Evolutionary conservation across 2,797 vertebrate genomes (phyloP).

Genomic region (Amphiprion clarkii): DNA sequence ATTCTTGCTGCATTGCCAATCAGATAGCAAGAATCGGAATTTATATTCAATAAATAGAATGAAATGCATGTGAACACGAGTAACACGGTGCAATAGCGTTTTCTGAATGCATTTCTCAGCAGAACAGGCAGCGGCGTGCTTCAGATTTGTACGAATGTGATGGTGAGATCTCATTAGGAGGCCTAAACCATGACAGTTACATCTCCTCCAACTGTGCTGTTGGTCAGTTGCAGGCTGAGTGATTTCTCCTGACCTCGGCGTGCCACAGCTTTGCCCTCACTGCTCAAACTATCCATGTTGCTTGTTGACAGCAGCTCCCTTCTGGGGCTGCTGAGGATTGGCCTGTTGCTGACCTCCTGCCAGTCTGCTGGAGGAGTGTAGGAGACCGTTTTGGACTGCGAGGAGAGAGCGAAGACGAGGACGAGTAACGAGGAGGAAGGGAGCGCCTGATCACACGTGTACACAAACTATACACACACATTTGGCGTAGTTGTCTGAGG

Average conservation of each 20-base stretch:
- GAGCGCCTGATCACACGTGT: constrained; percentile 26
- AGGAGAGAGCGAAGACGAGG: constrained; percentile 52
- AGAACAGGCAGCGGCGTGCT: constrained; percentile 11
- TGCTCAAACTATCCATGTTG: constrained; percentile 73
- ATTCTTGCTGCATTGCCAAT: background rate
- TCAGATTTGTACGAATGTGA: constrained; percentile 30
- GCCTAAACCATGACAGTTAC: constrained; percentile 57
- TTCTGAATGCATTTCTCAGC: background rate
- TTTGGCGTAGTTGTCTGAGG: constrained; percentile 37
- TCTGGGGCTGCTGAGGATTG: constrained; percentile 69
- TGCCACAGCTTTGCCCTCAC: constrained; percentile 72
- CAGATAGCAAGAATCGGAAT: constrained; percentile 1
- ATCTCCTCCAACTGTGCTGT: constrained; percentile 63
- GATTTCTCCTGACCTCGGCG: constrained; percentile 77
- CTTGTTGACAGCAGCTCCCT: constrained; percentile 81
- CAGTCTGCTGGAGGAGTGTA: constrained; percentile 65
- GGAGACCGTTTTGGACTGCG: constrained; percentile 45
- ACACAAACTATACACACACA: constrained; percentile 21
- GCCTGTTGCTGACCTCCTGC: constrained; percentile 80
- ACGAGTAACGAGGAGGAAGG: constrained; percentile 59
- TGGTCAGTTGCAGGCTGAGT: constrained; percentile 70
- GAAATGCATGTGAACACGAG: background rate
- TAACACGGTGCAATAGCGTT: background rate
- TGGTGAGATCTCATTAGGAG: constrained; percentile 62
- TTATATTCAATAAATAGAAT: background rate